A percentile compares a stretch with the other conserved stretches of the same genome.
These are phyloP conservation scores for Tyto alba DNA, from an alignment of 2,113 vertebrate genomes.

Conservation along the genomic window DNA sequence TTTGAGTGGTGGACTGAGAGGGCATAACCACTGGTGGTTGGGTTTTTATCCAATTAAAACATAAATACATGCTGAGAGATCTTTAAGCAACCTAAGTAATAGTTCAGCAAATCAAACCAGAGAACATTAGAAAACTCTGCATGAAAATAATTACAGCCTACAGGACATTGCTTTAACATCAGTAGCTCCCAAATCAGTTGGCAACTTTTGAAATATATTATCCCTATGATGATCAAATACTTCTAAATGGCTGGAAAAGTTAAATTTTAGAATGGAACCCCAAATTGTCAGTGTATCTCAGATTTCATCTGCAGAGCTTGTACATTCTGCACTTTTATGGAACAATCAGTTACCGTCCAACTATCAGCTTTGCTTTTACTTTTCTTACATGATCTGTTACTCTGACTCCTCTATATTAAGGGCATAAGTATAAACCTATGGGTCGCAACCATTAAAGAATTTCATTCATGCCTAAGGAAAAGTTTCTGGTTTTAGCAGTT, in stretches of 20 bases:
- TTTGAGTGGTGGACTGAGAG: neutral
- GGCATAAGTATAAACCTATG: neutral
- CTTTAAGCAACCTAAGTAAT: neutral
- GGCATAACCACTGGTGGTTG: neutral
- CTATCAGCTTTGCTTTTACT: neutral
- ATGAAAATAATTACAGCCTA: neutral
- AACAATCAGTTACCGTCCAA: neutral
- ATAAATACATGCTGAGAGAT: neutral
- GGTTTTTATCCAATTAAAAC: neutral
- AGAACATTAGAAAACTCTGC: neutral
- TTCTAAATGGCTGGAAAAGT: neutral
- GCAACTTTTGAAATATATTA: neutral
- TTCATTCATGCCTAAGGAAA: neutral
- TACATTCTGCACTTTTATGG: neutral
- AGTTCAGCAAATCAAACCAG: neutral
- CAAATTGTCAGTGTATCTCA: neutral
- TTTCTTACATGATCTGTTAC: neutral
- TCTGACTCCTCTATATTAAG: neutral
- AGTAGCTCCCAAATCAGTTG: neutral
- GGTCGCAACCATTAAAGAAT: neutral
- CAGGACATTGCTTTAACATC: neutral
- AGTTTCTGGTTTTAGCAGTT: neutral
- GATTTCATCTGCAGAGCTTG: neutral
- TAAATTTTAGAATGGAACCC: neutral
- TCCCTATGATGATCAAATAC: neutral